A percentile compares a stretch with the other conserved stretches of the same genome.
Conservation (phyloP, 2,888 invertebrate genomes). For the Erebia aethiops region DNA sequence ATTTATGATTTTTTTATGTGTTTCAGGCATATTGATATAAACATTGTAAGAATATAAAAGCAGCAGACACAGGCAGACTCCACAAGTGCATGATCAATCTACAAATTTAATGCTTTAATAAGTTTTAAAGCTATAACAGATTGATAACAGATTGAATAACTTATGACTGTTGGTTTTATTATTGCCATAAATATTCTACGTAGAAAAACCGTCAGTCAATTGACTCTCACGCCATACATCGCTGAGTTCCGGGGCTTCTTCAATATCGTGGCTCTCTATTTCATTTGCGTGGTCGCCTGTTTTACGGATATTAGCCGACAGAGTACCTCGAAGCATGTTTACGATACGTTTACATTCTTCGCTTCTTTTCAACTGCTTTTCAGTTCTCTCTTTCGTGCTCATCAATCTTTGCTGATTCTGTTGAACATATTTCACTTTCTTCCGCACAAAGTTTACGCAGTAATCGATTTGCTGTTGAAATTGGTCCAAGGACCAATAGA, state of each 20-base stretch:
- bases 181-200: slow-evolving; percentile 18
- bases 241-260: neutral
- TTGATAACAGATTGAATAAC: slow-evolving; percentile 9
- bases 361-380: slow-evolving; percentile 59
- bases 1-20: no score
- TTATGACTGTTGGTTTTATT: slow-evolving; percentile 20
- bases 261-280: slow-evolving; percentile 14
- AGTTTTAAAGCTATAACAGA: neutral
- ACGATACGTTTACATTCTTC: slow-evolving; percentile 55
- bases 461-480: slow-evolving; percentile 60
- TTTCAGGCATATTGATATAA: no score
- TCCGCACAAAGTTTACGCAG: slow-evolving; percentile 57
- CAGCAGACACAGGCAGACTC: no score
- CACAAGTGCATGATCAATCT: no score
- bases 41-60: no score
- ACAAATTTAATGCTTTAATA: no score
- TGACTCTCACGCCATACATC: slow-evolving; percentile 48
- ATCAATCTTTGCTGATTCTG: slow-evolving; percentile 57
- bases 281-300: slow-evolving; percentile 18
- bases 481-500: slow-evolving; percentile 63
- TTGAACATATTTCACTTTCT: slow-evolving; percentile 60
- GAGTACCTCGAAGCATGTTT: slow-evolving; percentile 51
- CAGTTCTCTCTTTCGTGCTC: slow-evolving; percentile 58
- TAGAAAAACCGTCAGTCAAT: slow-evolving; percentile 41
- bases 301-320: slow-evolving; percentile 16